Base-by-base conservation (phyloP, 2,888 invertebrate species). In the Alsophila aescularia region DNA sequence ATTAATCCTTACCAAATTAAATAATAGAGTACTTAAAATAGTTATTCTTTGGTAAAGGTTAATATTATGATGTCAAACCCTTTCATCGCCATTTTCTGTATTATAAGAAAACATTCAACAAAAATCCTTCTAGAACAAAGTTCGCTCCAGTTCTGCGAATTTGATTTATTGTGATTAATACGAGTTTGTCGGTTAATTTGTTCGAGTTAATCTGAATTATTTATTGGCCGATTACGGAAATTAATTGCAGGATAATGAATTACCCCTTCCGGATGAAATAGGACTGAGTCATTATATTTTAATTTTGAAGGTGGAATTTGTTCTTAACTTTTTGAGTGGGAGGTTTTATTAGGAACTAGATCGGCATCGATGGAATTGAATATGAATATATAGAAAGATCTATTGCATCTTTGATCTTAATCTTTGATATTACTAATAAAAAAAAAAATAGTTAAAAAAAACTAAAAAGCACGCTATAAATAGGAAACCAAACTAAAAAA, bases 81-180 rank as follows among this genome's bases (percentile, higher is more conserved):
- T 24, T 24, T 8, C 24, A 24, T 5, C 5, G 18, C 5, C 3
- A 5, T 5, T 4, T 4, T 8, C 7, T 5, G 24, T 8, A 5
- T 1, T 32, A 1, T 32, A 12, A 12, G 2, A 32, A 32, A 32
- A 32, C 6, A 12, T 5, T 10, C 18, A 12, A 13, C 21, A 31
- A 36, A 37, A 52, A 54, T 15, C 44, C 52, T 42, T 48, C 42
- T 27, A 40, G 52, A 50, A 57, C 58, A 37, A 44, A 49, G 40
- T 55, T 12, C 36, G 47, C 53, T 39, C 58, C 53, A 52, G 56
- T 61, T 65, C 45, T 14, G 51, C 69, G 64, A 54, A 69, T 77
- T 75, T 77, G 77, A 79, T 75, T 77, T 70, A 79, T 75, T 73
- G 70, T 71, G 77, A 77, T 78, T 77, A 77, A 79, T 78, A 72